Conservation (phyloP, 2,797 vertebrate species). For the Benthosema pterotum region DNA sequence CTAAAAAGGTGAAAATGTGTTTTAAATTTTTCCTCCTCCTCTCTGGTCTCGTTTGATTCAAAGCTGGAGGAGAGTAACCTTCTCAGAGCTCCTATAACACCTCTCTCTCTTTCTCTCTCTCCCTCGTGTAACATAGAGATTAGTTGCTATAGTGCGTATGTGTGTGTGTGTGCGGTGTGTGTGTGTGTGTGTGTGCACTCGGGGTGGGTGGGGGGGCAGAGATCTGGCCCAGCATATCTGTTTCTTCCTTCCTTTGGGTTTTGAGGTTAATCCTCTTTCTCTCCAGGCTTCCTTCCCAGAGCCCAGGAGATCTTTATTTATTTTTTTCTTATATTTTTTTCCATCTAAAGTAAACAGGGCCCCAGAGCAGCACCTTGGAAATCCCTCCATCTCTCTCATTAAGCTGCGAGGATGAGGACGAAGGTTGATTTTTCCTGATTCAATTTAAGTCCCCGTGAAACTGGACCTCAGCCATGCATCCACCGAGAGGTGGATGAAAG, state of each 20-base stretch:
- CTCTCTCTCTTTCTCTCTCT: conserved; percentile 25
- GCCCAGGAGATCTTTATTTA: conserved; percentile 66
- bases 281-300: conserved; percentile 76
- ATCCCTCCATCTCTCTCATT: conserved; percentile 72
- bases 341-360: conserved; percentile 78
- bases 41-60: conserved; percentile 61
- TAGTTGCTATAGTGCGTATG: conserved; percentile 36
- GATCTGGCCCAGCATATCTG: conserved; percentile 61
- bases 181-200: background rate
- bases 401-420: conserved; percentile 67
- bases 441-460: conserved; percentile 78
- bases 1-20: conserved; percentile 72
- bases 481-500: conserved; percentile 11
- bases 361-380: conserved; percentile 72
- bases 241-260: conserved; percentile 78
- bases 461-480: conserved; percentile 51
- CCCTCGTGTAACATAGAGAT: conserved; percentile 36
- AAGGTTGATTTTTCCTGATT: conserved; percentile 80
- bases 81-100: conserved; percentile 63
- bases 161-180: conserved; percentile 1
- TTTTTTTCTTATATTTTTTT: too few relatives aligned
- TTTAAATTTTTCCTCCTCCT: conserved; percentile 63
- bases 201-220: too few relatives aligned
- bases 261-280: conserved; percentile 72
- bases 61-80: conserved; percentile 64